These are phyloP conservation scores for Drosophila burlai DNA, from an alignment of 1,140 invertebrate species.

Conservation along the genomic window DNA sequence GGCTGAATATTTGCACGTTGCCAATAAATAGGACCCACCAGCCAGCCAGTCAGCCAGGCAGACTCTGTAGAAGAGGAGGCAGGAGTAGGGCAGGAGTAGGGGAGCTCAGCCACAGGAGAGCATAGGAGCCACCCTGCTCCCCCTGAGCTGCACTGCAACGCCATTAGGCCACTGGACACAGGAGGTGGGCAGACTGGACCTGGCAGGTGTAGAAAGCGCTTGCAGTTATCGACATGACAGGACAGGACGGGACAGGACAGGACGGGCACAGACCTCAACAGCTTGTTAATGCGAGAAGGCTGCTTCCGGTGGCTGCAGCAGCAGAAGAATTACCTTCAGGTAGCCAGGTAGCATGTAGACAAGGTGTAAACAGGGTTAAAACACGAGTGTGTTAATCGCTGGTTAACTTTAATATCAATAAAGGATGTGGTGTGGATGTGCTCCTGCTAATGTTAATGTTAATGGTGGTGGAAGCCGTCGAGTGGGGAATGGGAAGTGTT, in stretches of 20 bases:
- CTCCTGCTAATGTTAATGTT: not conserved
- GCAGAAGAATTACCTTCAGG: slow-evolving; percentile 24
- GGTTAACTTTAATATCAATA: slow-evolving; percentile 49
- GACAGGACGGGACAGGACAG: slow-evolving; percentile 7
- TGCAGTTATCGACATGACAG: slow-evolving; percentile 46
- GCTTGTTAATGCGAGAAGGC: slow-evolving; percentile 58
- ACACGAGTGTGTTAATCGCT: slow-evolving; percentile 35
- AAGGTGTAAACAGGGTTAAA: slow-evolving; percentile 77
- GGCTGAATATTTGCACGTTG: slow-evolving; percentile 43
- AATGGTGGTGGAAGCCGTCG: not conserved
- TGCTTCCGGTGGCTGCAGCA: slow-evolving; percentile 4
- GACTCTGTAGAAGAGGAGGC: too few relatives aligned
- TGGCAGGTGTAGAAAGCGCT: slow-evolving; percentile 47
- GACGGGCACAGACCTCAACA: slow-evolving; percentile 53
- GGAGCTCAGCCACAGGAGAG: not conserved
- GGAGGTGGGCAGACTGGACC: not conserved
- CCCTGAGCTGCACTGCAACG: slow-evolving; percentile 11
- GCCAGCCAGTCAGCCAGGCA: not conserved
- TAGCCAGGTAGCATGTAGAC: slow-evolving; percentile 56
- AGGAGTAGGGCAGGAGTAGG: too few relatives aligned
- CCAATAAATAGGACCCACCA: slow-evolving; percentile 17
- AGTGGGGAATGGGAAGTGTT: not conserved
- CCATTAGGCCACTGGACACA: slow-evolving; percentile 6
- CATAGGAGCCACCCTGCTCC: not conserved
- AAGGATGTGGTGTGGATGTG: not conserved